These are phyloP conservation scores for Oryzias melastigma DNA, from an alignment of 2,113 vertebrate genomes.

Conservation along the genomic window DNA sequence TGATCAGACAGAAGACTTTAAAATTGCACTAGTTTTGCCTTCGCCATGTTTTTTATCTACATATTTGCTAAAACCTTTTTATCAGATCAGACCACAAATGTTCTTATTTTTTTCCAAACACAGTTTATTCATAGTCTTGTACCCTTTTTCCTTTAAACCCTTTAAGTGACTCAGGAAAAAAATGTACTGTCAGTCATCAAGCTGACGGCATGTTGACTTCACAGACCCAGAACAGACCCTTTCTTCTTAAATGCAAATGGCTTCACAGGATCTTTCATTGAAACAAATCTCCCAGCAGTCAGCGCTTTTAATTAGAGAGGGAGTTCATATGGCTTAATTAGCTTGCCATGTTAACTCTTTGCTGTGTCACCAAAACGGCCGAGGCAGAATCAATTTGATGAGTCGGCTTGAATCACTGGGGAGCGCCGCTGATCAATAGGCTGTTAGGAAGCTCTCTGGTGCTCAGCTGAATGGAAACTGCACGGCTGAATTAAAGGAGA, in stretches of 20 bases:
- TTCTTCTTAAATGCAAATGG: background rate
- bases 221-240: no score
- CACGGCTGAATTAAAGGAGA: conserved; percentile 32
- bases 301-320: background rate
- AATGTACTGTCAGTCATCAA: no score
- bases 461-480: conserved; percentile 45
- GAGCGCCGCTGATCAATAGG: conserved; percentile 59
- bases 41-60: no score
- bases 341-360: conserved; percentile 39
- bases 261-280: background rate
- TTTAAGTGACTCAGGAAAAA: no score
- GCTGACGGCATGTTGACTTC: no score
- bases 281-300: background rate
- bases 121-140: no score
- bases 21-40: no score
- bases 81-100: no score
- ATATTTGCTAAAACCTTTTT: no score
- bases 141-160: no score
- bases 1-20: no score
- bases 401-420: conserved; percentile 45
- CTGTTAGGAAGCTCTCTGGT: conserved; percentile 43
- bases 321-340: conserved; percentile 45
- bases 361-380: conserved; percentile 62
- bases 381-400: conserved; percentile 65
- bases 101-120: no score